Base-by-base conservation (phyloP, 2,797 vertebrate species). In the Enteromius trimaculatus region DNA sequence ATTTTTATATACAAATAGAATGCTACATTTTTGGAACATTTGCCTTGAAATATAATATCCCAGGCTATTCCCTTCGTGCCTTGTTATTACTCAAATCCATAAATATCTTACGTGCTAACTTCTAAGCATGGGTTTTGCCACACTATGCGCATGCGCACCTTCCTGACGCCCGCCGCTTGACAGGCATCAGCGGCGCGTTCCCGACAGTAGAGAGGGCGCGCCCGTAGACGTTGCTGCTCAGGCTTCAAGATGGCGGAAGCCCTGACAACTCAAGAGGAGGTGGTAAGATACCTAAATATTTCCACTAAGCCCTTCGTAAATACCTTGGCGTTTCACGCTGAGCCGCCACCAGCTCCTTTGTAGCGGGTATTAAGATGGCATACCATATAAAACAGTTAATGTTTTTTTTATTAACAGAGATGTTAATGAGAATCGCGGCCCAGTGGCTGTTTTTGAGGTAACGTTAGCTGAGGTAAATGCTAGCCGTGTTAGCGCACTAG, bases 181-280 rank as follows among this genome's bases (percentile, higher is more conserved):
- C 31, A 13, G 68, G 49, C 76, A 44, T 42, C 7, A 29, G 74
- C 79, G 13, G 77, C 80, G 81, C 88, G 86, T 69, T 72, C 85
- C 44, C 81, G 86, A 81, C 16, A 64, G 49, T 66, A 42, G 92
- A 51, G 93, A 93, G 94, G 92, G 93, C 94, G 94, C 91, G 92
- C 90, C 92, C 92, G 92, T 87, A 93, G 94, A 94, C 92, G 95
- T 93, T 94, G 93, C 74, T 62, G 65, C 92, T 89, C 92, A 94
- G 95, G 94, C 94, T 95, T 94, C 94, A 96, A 96, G 93, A 96
- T 96, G 95, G 95, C 95, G 95, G 95, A 95, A 95, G 94, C 95
- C 94, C 92, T 96, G 93, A 95, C 95, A 93, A 91, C 92, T 92
- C 94, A 94, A 92, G 95, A 96, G 93, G 93, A 95, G 92, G 94